Base-by-base conservation (phyloP, 2,113 vertebrate genomes). In the Falco punctatus region DNA sequence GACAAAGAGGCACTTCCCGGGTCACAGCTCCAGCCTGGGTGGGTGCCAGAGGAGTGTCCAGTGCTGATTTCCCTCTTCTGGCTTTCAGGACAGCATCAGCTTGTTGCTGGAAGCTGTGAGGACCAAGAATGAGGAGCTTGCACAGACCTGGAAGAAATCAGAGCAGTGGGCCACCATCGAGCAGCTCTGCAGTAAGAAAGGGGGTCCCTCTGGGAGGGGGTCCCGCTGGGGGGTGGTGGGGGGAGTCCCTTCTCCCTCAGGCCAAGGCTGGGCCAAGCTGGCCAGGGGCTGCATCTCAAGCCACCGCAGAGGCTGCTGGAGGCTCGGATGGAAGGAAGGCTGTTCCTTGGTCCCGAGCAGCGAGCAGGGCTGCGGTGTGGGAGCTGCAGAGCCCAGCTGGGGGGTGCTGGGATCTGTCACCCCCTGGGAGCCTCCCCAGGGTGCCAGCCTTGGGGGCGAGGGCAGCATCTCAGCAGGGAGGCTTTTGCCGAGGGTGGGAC, bases 131-230 rank as follows among this genome's bases (percentile, higher is more conserved):
- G 99, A 99, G 96, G 99, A 99, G 79, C 98, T 99, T 7, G 99
- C 99, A 2, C 99, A 99, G 97, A 99, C 99, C 19, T 99, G 99
- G 99, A 99, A 99, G 96, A 99, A 99, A 93, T 99, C 99, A 0
- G 99, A 99, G 97, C 99, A 99, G 96, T 99, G 99, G 99, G 99
- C 99, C 26, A 99, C 99, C 93, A 99, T 99, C 5, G 99, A 99
- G 97, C 99, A 99, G 97, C 98, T 99, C 66, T 99, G 99, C 97
- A 99, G 99, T 99, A 96, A 99, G 99, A 97, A 33, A 32, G 19
- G 12, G 33, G 26, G 26, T 35, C 20, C 30, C 57, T 48, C 22
- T 30, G 69, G 35, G 17, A 10, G 26, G 58, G 35, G 5, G 21
- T 24, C 44, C n/a, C 59, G 38, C 62, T 22, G 10, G 72, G n/a